Evolutionary conservation across 2,888 invertebrate species (phyloP), one percentile per base, ranked within the genome.

Genomic region (Apoda limacodes): DNA sequence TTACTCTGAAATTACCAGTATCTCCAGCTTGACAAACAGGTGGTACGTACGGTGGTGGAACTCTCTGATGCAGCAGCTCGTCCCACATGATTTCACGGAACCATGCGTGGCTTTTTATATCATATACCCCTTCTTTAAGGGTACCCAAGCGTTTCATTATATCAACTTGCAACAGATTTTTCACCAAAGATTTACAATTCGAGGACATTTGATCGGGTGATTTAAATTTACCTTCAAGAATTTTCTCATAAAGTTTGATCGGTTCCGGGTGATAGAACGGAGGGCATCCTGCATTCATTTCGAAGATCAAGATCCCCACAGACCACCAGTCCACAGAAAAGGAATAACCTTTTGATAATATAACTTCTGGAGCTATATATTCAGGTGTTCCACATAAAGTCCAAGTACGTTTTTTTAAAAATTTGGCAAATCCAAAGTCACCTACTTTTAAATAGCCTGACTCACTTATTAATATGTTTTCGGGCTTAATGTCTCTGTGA

Each of bases 251-350:
- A 50, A 97, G 89, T 59, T 89, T 88, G 82, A 96, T 92, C 0
- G 92, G 90, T 48, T 95, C 91, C 26, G 88, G 85, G 30, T 89
- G 88, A 50, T 88, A 90, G 72, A 98, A 98, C 0, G 98, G 98
- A 7, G 96, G 92, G 65, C 88, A 89, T 0, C 98, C 98, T 3
- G 91, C 87, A 24, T 85, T 85, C 88, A 95, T 92, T 80, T 96
- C 95, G 62, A 83, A 96, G 22, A 95, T 81, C 5, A 96, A 75
- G 1, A 95, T 84, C 0, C 93, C 98, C 25, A 93, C 83, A 0
- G 96, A 88, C 97, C 97, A 98, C 95, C 95, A 98, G 58, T 98
- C 98, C 0, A 94, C 95, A 1, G 93, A 87, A 51, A 86, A 89
- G 20, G 92, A 89, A 69, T 98, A 97, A 0, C 96, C 95, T 64